These are phyloP conservation scores for Pandemis heparana DNA, from an alignment of 2,888 invertebrate species.

Conservation along the genomic window DNA sequence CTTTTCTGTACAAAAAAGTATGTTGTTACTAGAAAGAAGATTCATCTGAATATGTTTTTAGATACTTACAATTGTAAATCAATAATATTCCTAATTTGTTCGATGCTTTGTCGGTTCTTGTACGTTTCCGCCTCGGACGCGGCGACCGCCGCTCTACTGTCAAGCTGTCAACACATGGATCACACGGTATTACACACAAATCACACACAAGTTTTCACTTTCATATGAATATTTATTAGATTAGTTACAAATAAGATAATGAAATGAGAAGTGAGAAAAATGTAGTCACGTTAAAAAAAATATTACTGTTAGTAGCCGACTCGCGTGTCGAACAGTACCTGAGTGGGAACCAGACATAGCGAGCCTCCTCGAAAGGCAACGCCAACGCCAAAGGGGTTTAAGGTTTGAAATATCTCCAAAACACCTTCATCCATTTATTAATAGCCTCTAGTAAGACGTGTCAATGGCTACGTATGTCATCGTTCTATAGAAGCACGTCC, in stretches of 20 bases:
- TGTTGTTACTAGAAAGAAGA: background rate
- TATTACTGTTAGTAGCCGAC: constrained; percentile 17
- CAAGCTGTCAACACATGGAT: constrained; percentile 79
- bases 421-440: background rate
- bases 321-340: background rate
- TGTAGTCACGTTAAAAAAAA: constrained; percentile 6
- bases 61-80: constrained; percentile 62
- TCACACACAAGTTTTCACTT: constrained; percentile 27
- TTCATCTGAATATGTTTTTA: background rate
- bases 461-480: too few relatives aligned
- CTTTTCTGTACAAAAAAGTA: too few relatives aligned
- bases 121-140: constrained; percentile 59
- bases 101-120: constrained; percentile 60
- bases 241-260: constrained; percentile 24
- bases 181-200: constrained; percentile 50
- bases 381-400: background rate
- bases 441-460: background rate
- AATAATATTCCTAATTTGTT: constrained; percentile 67
- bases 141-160: constrained; percentile 59
- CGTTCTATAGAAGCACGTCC: too few relatives aligned
- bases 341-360: background rate
- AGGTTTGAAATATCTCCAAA: background rate
- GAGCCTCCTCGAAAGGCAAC: background rate
- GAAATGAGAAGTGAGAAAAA: background rate
- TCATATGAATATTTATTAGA: constrained; percentile 19